Evolutionary conservation across 1,140 invertebrate genomes (phyloP).

Genomic region (Zaprionus vittiger): DNA sequence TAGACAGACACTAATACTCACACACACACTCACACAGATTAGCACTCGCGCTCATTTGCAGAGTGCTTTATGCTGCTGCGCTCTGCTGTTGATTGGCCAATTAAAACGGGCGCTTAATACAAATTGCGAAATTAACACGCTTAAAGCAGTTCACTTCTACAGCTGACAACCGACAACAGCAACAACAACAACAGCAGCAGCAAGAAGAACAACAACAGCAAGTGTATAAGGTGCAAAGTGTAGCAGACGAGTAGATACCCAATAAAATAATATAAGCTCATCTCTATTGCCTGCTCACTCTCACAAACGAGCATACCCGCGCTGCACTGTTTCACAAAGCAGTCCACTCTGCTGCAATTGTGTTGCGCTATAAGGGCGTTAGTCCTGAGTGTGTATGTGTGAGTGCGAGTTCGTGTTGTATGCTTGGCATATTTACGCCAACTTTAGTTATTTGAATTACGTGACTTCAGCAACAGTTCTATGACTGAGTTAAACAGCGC

Average conservation of each 20-base stretch:
- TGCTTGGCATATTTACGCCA: slow-evolving; percentile 80
- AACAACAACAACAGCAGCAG: slow-evolving; percentile 31
- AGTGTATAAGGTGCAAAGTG: not conserved
- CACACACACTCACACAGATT: not conserved
- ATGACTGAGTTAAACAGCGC: slow-evolving; percentile 64
- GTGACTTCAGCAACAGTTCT: slow-evolving; percentile 81
- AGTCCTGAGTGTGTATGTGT: slow-evolving; percentile 28
- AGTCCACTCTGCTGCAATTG: slow-evolving; percentile 51
- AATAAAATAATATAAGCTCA: not conserved
- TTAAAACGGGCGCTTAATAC: slow-evolving; percentile 55
- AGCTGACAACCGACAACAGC: slow-evolving; percentile 32
- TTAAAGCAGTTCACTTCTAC: slow-evolving; percentile 39
- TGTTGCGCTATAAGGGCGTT: slow-evolving; percentile 60
- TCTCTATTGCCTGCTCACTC: not conserved
- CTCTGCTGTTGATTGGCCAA: slow-evolving; percentile 43
- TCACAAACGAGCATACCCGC: not conserved
- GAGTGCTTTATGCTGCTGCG: slow-evolving; percentile 34
- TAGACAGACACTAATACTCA: slow-evolving; percentile 1
- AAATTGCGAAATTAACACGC: slow-evolving; percentile 56
- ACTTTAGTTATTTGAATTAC: slow-evolving; percentile 83
- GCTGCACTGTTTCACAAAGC: not conserved
- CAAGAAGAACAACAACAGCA: slow-evolving; percentile 14
- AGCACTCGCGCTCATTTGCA: slow-evolving; percentile 36
- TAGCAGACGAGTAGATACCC: not conserved
- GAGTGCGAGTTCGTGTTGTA: slow-evolving; percentile 41